Percentiles rank a stretch among this genome's conserved stretches.
Evolutionary conservation across 2,888 invertebrate genomes (phyloP).

Genomic region (Sarcophaga variegata): DNA sequence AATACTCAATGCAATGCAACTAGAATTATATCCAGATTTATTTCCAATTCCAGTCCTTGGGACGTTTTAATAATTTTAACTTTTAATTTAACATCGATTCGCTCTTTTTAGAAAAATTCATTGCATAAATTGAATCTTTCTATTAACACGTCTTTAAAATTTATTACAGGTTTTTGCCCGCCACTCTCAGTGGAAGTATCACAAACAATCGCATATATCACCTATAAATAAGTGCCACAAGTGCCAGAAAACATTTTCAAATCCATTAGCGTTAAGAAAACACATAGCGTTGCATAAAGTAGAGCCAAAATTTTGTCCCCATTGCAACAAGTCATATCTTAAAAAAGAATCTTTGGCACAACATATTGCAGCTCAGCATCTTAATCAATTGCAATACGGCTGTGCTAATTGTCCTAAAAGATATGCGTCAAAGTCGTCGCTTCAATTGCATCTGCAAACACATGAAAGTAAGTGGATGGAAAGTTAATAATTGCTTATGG

Average conservation of each 20-base stretch:
- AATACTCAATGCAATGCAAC: too few relatives aligned
- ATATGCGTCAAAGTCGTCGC: conserved; percentile 86
- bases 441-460: conserved; percentile 85
- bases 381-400: conserved; percentile 84
- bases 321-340: conserved; percentile 85
- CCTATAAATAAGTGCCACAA: conserved; percentile 71
- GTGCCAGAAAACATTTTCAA: conserved; percentile 87
- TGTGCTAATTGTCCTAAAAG: conserved; percentile 83
- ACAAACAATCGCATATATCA: conserved; percentile 85
- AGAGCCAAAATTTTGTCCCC: conserved; percentile 82
- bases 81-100: background rate
- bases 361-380: conserved; percentile 86
- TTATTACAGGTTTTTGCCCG: conserved; percentile 85
- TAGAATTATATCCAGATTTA: too few relatives aligned
- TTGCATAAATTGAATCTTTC: too few relatives aligned
- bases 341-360: conserved; percentile 84
- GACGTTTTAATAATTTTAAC: too few relatives aligned
- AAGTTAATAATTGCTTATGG: too few relatives aligned
- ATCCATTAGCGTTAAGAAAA: conserved; percentile 87
- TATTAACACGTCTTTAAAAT: background rate
- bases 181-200: conserved; percentile 88
- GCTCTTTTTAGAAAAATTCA: background rate
- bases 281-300: conserved; percentile 86
- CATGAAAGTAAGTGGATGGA: conserved; percentile 73
- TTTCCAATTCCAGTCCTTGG: too few relatives aligned